These are phyloP conservation scores for Tichodroma muraria DNA, from an alignment of 2,113 vertebrate genomes.

Conservation along the genomic window DNA sequence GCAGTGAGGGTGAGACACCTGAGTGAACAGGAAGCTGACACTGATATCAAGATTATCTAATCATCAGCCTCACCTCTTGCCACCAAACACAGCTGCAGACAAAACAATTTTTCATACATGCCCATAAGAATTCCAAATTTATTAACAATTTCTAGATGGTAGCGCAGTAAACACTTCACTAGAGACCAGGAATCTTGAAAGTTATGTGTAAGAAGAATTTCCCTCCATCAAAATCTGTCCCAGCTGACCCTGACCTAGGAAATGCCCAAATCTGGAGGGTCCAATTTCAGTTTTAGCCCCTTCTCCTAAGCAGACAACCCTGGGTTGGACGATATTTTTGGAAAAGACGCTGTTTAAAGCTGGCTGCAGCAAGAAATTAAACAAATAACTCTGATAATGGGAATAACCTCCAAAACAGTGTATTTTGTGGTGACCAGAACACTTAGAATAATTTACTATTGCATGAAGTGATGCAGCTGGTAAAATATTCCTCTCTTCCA, in stretches of 20 bases:
- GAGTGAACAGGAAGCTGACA: background rate
- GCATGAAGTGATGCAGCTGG: slow-evolving; percentile 37
- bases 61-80: background rate
- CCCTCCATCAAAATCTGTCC: background rate
- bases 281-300: background rate
- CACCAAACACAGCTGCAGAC: background rate
- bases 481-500: slow-evolving; percentile 13
- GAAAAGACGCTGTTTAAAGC: background rate
- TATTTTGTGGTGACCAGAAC: slow-evolving; percentile 1
- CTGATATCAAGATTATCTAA: background rate
- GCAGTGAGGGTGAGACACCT: background rate
- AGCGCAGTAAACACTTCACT: background rate
- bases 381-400: slow-evolving; percentile 1
- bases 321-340: background rate
- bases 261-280: background rate
- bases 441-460: slow-evolving; percentile 41
- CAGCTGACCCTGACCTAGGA: background rate
- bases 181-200: background rate
- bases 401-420: background rate
- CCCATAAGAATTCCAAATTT: background rate
- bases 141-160: background rate
- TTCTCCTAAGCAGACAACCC: background rate
- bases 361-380: background rate
- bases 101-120: background rate
- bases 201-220: background rate